A percentile compares a stretch with the other conserved stretches of the same genome.
phyloP scores from a whole-genome alignment of 1,140 invertebrate genomes.

The Drosophila sechellia region DNA sequence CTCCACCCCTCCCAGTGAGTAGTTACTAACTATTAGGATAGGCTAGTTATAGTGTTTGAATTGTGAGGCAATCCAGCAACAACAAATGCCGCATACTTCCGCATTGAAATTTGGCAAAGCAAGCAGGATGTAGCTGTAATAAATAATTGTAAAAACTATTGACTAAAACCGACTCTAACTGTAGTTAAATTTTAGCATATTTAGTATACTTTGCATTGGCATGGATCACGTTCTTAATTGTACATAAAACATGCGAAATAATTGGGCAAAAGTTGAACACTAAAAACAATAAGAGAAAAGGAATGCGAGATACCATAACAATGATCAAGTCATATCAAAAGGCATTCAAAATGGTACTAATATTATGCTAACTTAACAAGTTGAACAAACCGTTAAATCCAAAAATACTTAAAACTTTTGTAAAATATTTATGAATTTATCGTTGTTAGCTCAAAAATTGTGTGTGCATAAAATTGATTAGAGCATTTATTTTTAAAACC shows the following conservation, averaged over 20 bases:
- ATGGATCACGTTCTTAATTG: slow-evolving; percentile 26
- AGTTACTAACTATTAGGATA: slow-evolving; percentile 49
- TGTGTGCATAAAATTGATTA: slow-evolving; percentile 26
- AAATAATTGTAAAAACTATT: slow-evolving; percentile 34
- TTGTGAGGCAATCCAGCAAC: slow-evolving; percentile 48
- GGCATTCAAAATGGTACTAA: slow-evolving; percentile 77
- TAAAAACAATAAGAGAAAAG: slow-evolving; percentile 17
- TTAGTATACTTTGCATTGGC: slow-evolving; percentile 40
- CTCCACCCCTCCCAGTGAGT: not conserved
- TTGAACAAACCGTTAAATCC: not conserved
- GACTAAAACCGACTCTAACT: slow-evolving; percentile 20
- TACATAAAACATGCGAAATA: slow-evolving; percentile 23
- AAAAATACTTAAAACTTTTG: slow-evolving; percentile 55
- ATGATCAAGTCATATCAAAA: slow-evolving; percentile 83
- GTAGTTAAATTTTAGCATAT: slow-evolving; percentile 36
- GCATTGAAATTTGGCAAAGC: slow-evolving; percentile 28
- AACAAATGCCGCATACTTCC: slow-evolving; percentile 67
- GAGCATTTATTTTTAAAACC: slow-evolving; percentile 14
- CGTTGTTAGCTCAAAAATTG: slow-evolving; percentile 53
- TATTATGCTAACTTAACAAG: slow-evolving; percentile 42
- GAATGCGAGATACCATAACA: slow-evolving; percentile 55
- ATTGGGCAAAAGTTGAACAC: slow-evolving; percentile 3
- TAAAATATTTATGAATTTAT: slow-evolving; percentile 73
- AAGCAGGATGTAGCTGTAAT: slow-evolving; percentile 23
- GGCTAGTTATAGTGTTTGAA: slow-evolving; percentile 30